Base-by-base conservation (phyloP, 1,140 invertebrate genomes). In the Diploscapter pachys region DNA sequence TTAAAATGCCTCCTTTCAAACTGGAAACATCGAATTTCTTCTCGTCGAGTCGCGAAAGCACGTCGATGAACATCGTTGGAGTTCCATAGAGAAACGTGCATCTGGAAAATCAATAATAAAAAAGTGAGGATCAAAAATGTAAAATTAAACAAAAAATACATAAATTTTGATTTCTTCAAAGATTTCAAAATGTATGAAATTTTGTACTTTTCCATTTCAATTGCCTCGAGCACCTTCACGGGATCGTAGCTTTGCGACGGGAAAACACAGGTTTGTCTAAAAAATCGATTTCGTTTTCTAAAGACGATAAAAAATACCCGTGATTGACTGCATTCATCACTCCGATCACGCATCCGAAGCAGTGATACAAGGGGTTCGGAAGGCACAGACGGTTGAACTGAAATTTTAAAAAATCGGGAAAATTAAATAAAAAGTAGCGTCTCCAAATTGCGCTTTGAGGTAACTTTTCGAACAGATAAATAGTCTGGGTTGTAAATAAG, bases 61-160 rank as follows among this genome's bases (percentile, higher is more conserved):
- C 88, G 85, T 96, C 93, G 69, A 96, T 91, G 85, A 92, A 94
- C 94, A 98, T 98, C 0, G 95, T 97, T 4, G 95, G 95, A 0
- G 95, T 96, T 5, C 95, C 95, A 80, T 92, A 92, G 9, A 93
- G 85, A 3, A 91, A 82, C 2, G 90, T 90, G 81, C 93, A 93
- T 82, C 91, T 91, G 63, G 71, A 76, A 73, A 71, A 31, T 31
- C 31, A 31, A 31, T 31, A 1, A 31, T 31, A 31, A 31, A 31
- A 31, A 31, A 31, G 31, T 31, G 31, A 31, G 31, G 31, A 31
- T 31, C 31, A 31, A 31, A 31, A 31, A 31, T 31, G 31, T 31
- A 0, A 31, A 31, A 31, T 31, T 31, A 31, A 31, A 31, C 31
- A 31, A 31, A 31, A 31, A 31, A 31, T 31, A 31, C 31, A 31